Evolutionary conservation across 2,888 invertebrate species (phyloP), one percentile per base, ranked within the genome.

Genomic region (Plemyria rubiginata): DNA sequence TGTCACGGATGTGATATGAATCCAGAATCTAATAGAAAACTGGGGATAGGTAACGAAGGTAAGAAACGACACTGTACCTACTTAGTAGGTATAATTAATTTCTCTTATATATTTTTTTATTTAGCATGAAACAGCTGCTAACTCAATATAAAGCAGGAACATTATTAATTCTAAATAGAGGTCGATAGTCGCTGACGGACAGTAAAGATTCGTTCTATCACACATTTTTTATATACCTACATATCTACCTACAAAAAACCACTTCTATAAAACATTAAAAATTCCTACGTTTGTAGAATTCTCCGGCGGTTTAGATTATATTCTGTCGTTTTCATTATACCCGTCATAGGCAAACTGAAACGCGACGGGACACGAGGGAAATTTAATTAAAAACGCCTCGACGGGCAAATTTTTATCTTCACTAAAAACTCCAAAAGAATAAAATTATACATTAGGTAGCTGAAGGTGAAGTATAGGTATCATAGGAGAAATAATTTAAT

Each of bases 301-400:
- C 80, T 78, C 65, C 65, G 73, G 72, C 71, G 75, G 67, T 78
- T 75, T 72, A 74, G 73, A 75, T n/a, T 78, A 77, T 81, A 84
- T 81, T 75, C 80, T 76, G 78, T 77, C 71, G 77, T 45, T 86
- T 87, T 85, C 81, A 88, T 88, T 87, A 87, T 80, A 80, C 79
- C 78, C 76, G 82, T 83, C 84, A 85, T 81, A 84, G 81, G 78
- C 79, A 82, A 87, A 84, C 81, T 83, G 82, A 85, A 84, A 78
- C 72, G 76, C 73, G 71, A 60, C 75, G 75, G 80, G 80, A 79
- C 80, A 84, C 79, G 73, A 75, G 57, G 38, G 6, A 58, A 83
- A 86, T 88, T 89, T 88, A 87, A 89, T 89, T 88, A 86, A 87
- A 84, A 68, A 85, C 77, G 67, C 71, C 71, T 67, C 66, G 65